Base-by-base conservation (phyloP, 2,113 vertebrate species). In the Oncorhynchus mykiss region DNA sequence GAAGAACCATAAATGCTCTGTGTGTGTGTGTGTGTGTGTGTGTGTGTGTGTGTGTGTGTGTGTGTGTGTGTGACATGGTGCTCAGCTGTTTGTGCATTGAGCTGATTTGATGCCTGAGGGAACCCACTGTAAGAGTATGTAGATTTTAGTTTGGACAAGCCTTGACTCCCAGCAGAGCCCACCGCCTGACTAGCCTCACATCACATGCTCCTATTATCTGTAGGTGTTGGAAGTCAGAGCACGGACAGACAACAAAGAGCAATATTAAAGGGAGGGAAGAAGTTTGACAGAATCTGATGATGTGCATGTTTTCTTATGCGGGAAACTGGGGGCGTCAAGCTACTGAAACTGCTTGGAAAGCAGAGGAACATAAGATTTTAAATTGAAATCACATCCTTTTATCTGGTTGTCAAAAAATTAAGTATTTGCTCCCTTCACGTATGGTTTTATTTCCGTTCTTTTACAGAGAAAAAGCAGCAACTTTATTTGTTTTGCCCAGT, bases 61-160 rank as follows among this genome's bases (percentile, higher is more conserved):
- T 66, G 64, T 25, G 64, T 66, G 24, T 65, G 24, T 65, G 62
- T 65, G 62, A 2, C 8, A 12, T 69, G 59, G 70, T 75, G 68
- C 75, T 82, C 84, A 76, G 73, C 77, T 78, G 84, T 84, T 82
- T 83, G 81, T 80, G 75, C 77, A 84, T 74, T 78, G 67, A 84
- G 79, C 78, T 74, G 48, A 75, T 86, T 84, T 82, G 67, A 78
- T 49, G 84, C 84, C 76, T 79, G 72, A 54, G 70, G 79, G 69
- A 64, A 72, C 73, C 74, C 84, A 73, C 69, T 45, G 39, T 45
- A 45, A 11, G 39, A 68, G 68, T 59, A 73, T 75, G 78, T 64
- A 73, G 77, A 79, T 78, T 49, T n/a, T 64, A 9, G 59, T 75
- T 67, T 74, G 70, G 39, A 45, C 39, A 45, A 45, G 39, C 39